Evolutionary conservation across 2,888 invertebrate species (phyloP), one percentile per base, ranked within the genome.

Genomic region (Dasypogon diadema): DNA sequence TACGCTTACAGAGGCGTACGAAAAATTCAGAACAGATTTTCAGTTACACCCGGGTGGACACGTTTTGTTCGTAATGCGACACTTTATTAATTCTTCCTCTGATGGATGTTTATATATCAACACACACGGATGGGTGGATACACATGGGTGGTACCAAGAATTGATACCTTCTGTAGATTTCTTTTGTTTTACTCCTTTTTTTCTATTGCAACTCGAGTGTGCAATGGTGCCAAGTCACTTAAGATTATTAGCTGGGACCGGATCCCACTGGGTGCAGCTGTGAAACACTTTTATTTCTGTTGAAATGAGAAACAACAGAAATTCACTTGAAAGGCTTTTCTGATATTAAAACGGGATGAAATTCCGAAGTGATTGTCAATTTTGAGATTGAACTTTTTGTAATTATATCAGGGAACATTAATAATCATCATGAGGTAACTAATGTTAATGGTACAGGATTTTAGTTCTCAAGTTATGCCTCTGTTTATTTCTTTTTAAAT

Each of bases 11-110:
- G 70, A 51, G 51, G 51, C 70, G 30, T 54, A 51, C 54, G 70
- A 70, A 70, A 70, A 70, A 70, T n/a, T 70, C 70, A 54, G 46
- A 54, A 70, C 70, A 70, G 70, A 70, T 70, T 54, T 48, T 24
- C 72, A 74, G 74, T 74, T 60, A 74, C 74, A 46, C 74, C 58
- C 46, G 58, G 74, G 26, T 74, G 74, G 58, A 74, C 42, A 60
- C 18, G 46, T 74, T 74, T 74, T 74, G 74, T 74, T 58, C 26
- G 10, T 74, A 58, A 74, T 74, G 58, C 30, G 58, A 26, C 74
- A 58, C 48, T 56, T 74, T 74, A 42, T 46, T 46, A 24, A 46
- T 26, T 26, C 16, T 24, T 56, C 56, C 18, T 46, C 14, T 34
- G 16, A 3, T 37, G 22, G 24, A 12, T 30, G 70, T 24, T 18